A percentile compares a stretch with the other conserved stretches of the same genome.
phyloP scores from a whole-genome alignment of 2,113 vertebrate species.

The Theristicus caerulescens region DNA sequence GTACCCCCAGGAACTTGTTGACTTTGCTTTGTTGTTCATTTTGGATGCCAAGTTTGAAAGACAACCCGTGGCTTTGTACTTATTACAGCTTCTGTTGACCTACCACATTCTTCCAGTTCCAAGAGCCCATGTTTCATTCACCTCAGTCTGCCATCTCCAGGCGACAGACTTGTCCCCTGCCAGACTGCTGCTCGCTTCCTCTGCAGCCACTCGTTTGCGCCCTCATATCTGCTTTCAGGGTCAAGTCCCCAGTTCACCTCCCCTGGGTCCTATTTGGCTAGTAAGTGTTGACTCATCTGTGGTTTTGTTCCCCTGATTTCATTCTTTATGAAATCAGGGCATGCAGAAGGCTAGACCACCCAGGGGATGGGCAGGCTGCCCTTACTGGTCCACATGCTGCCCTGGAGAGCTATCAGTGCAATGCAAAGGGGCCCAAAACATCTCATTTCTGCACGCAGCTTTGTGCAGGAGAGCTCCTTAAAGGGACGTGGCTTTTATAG shows the following conservation, averaged over 20 bases:
- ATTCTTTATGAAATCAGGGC: not conserved
- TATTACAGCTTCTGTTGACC: not conserved
- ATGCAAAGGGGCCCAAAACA: not conserved
- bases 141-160: not conserved
- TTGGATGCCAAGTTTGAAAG: not conserved
- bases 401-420: not conserved
- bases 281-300: not conserved
- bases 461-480: not conserved
- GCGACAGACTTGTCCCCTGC: not conserved
- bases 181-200: not conserved
- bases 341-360: fast-evolving
- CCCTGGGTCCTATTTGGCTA: not conserved
- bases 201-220: not conserved
- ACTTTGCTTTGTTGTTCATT: not conserved
- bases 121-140: not conserved
- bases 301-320: not conserved
- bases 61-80: not conserved
- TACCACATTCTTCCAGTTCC: not conserved
- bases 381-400: not conserved
- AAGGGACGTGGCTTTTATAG: not conserved
- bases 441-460: not conserved
- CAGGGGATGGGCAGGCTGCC: not conserved
- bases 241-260: not conserved
- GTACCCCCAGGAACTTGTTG: not conserved
- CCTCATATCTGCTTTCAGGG: not conserved